Evolutionary conservation across 1,140 invertebrate species (phyloP).

Genomic region (Drosophila kohkoa): DNA sequence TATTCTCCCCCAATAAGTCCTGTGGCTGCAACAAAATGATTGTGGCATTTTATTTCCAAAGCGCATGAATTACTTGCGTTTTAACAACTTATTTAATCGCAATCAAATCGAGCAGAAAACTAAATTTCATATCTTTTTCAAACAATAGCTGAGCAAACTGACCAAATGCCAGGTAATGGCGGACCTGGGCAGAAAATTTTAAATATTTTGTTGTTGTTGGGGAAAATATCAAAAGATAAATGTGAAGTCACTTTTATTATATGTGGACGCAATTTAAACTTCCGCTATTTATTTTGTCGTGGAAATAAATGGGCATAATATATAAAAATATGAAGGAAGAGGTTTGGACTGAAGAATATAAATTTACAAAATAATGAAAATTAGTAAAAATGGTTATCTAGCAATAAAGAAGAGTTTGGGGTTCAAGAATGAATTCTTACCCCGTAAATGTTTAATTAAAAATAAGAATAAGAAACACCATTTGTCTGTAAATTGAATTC

Average conservation of each 20-base stretch:
- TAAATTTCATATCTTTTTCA: slow-evolving; percentile 45
- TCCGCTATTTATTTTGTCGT: background rate
- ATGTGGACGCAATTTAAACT: slow-evolving; percentile 2
- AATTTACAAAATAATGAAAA: no score
- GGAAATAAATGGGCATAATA: no score
- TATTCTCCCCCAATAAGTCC: slow-evolving; percentile 36
- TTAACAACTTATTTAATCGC: slow-evolving; percentile 73
- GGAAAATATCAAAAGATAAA: background rate
- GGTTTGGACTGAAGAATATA: no score
- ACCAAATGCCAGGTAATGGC: slow-evolving; percentile 17
- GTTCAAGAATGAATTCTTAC: no score
- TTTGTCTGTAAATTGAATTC: no score
- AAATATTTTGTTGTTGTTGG: background rate
- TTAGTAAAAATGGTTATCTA: no score
- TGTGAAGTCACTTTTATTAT: background rate
- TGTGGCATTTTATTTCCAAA: slow-evolving; percentile 46
- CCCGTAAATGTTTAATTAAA: no score
- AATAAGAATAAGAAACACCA: no score
- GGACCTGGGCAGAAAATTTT: background rate
- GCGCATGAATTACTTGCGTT: slow-evolving; percentile 73
- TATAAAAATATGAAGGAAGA: no score
- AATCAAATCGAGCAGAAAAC: slow-evolving; percentile 82
- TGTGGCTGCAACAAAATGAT: slow-evolving; percentile 46
- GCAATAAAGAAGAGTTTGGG: no score
- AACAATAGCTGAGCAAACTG: slow-evolving; percentile 10